phyloP scores from a whole-genome alignment of 2,113 vertebrate species.

The Centrocercus urophasianus region DNA sequence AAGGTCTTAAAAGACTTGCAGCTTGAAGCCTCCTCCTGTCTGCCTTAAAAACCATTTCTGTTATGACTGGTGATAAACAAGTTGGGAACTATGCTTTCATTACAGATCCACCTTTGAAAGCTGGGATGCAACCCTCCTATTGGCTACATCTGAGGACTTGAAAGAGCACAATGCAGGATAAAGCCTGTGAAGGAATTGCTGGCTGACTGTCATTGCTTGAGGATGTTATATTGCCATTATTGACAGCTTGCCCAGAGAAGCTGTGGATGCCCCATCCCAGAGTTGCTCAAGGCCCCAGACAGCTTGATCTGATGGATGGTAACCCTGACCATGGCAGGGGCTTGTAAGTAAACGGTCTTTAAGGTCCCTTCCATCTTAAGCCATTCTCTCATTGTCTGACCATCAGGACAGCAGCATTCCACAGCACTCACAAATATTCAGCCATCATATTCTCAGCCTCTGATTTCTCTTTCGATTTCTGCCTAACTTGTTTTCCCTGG shows the following conservation, averaged over 20 bases:
- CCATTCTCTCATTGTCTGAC: background rate
- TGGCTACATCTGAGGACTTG: background rate
- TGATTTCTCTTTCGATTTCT: background rate
- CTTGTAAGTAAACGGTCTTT: background rate
- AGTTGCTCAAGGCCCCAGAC: background rate
- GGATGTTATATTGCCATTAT: background rate
- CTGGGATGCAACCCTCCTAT: background rate
- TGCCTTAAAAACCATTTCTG: background rate
- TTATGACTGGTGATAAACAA: rapidly evolving
- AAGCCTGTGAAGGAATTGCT: background rate
- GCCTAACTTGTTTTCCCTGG: background rate
- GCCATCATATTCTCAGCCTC: background rate
- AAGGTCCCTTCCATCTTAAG: background rate
- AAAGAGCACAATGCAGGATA: background rate
- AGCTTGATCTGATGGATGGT: background rate
- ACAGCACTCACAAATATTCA: background rate
- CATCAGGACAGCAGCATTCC: background rate
- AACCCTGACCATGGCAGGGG: background rate
- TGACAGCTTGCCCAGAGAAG: background rate
- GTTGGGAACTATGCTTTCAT: rapidly evolving
- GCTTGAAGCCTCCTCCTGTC: background rate
- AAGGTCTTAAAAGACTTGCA: background rate
- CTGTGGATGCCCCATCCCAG: background rate
- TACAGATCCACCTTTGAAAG: background rate
- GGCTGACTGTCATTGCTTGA: rapidly evolving